These are phyloP conservation scores for Onychostoma macrolepis DNA, from an alignment of 2,113 vertebrate species.

Conservation along the genomic window DNA sequence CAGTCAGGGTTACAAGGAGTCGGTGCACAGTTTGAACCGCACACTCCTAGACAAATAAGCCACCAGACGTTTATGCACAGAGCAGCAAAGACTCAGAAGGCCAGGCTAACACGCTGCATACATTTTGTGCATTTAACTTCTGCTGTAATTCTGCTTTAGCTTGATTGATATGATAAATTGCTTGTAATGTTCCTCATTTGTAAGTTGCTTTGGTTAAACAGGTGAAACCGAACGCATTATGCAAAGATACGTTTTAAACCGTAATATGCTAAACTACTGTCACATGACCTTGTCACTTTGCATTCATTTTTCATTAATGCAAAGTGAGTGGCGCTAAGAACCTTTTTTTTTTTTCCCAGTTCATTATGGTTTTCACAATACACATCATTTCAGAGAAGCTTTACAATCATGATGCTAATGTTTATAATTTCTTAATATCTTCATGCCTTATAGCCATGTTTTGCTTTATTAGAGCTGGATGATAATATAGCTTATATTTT, in stretches of 20 bases:
- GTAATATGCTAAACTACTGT: not conserved
- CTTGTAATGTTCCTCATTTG: not conserved
- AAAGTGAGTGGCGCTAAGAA: not conserved
- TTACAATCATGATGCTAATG: not conserved
- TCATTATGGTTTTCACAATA: not conserved
- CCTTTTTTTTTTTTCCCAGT: no score
- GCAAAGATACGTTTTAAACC: not conserved
- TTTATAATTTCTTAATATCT: not conserved
- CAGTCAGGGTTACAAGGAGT: constrained; percentile 35
- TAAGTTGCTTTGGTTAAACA: not conserved
- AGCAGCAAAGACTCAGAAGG: not conserved
- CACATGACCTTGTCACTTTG: not conserved
- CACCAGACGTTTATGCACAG: not conserved
- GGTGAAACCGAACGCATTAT: not conserved
- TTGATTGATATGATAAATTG: not conserved
- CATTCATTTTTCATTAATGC: not conserved
- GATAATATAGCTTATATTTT: not conserved
- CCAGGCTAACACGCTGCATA: not conserved
- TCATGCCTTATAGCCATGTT: not conserved
- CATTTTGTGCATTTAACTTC: not conserved
- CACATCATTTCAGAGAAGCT: not conserved
- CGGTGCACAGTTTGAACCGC: not conserved
- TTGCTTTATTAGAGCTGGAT: not conserved
- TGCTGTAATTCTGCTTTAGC: not conserved
- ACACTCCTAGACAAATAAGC: constrained; percentile 6